Evolutionary conservation across 2,797 vertebrate species (phyloP).

Genomic region (Lepilemur ruficaudatus): DNA sequence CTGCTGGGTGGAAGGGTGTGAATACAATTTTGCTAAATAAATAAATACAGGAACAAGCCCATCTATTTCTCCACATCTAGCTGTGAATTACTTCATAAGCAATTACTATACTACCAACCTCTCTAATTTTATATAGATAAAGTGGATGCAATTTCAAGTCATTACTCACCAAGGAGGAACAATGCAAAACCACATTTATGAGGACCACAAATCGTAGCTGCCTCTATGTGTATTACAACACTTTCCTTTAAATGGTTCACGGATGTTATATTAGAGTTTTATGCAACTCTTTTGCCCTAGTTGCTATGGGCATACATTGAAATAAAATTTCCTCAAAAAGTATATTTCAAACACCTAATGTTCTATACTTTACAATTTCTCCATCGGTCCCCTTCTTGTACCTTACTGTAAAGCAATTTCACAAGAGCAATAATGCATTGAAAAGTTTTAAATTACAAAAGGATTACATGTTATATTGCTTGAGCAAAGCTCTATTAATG

Average conservation of each 20-base stretch:
- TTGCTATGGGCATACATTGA: constrained; percentile 41
- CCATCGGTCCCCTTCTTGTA: not conserved
- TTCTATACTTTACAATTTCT: constrained; percentile 59
- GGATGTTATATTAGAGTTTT: constrained; percentile 59
- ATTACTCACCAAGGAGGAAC: constrained; percentile 70
- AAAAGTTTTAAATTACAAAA: constrained; percentile 79
- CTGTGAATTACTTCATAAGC: constrained; percentile 65
- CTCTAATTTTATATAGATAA: constrained; percentile 70
- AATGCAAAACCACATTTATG: constrained; percentile 50
- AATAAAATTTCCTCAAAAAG: constrained; percentile 69
- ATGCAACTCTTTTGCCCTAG: constrained; percentile 59
- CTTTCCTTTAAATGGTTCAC: constrained; percentile 66
- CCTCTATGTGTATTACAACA: constrained; percentile 17
- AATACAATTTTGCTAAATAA: constrained; percentile 54
- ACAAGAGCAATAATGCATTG: constrained; percentile 66
- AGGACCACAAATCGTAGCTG: constrained; percentile 63
- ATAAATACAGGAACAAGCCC: constrained; percentile 51
- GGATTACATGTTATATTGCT: constrained; percentile 56
- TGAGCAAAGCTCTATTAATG: constrained; percentile 68
- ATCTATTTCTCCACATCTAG: constrained; percentile 58
- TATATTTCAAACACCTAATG: constrained; percentile 61
- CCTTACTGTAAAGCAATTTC: constrained; percentile 72
- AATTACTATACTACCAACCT: constrained; percentile 52
- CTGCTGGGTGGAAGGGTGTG: not conserved
- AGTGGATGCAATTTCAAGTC: constrained; percentile 64